Evolutionary conservation across 2,113 vertebrate genomes (phyloP).

Genomic region (Gallinago paraguaiae): DNA sequence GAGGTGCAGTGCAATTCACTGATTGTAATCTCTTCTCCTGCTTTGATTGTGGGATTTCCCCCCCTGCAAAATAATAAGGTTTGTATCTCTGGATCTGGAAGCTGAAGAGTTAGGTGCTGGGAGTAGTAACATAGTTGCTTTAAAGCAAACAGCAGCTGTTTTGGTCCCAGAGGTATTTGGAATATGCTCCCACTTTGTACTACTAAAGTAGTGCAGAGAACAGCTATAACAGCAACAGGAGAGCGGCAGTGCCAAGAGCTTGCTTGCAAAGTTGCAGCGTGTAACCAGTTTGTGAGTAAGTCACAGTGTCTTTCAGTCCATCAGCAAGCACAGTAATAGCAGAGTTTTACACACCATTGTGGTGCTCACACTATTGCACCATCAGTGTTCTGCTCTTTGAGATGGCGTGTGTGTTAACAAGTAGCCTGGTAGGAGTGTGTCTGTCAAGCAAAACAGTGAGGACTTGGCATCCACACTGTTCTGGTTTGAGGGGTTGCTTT

Average conservation of each 20-base stretch:
- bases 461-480: neutral
- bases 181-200: neutral
- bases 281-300: neutral
- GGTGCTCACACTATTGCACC: neutral
- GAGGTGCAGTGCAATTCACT: neutral
- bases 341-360: neutral
- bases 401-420: neutral
- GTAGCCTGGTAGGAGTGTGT: neutral
- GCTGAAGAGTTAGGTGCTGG: neutral
- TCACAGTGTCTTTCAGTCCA: neutral
- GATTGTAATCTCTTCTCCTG: neutral
- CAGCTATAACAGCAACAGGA: neutral
- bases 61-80: neutral
- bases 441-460: neutral
- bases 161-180: neutral
- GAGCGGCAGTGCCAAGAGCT: neutral
- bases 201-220: neutral
- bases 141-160: neutral
- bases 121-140: neutral
- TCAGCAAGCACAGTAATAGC: neutral
- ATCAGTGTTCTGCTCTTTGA: neutral
- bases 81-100: neutral
- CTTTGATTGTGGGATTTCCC: neutral
- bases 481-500: neutral
- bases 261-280: neutral